Conservation (phyloP, 1,140 invertebrate species). For the Heliconius congener region DNA sequence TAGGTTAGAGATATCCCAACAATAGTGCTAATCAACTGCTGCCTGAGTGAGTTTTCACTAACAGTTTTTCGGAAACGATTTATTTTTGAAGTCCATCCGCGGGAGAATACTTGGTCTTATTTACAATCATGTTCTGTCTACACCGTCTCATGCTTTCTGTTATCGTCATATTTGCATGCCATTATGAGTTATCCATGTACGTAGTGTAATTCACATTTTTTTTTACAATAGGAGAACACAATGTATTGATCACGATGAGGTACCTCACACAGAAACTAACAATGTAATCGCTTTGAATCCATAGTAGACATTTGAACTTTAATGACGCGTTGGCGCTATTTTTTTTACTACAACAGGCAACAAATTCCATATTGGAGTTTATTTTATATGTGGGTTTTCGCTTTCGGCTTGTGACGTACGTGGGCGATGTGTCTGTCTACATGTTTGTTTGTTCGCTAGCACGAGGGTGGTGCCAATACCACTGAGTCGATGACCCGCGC, state of each 20-base stretch:
- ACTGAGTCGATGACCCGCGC: slow-evolving; percentile 95
- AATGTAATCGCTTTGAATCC: slow-evolving; percentile 56
- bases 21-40: slow-evolving; percentile 78
- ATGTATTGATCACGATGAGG: slow-evolving; percentile 58
- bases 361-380: slow-evolving; percentile 60
- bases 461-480: slow-evolving; percentile 93
- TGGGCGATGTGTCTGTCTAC: slow-evolving; percentile 78
- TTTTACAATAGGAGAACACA: slow-evolving; percentile 41
- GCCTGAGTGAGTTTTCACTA: slow-evolving; percentile 80
- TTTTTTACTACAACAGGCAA: slow-evolving; percentile 78
- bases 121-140: slow-evolving; percentile 48
- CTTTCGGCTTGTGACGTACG: slow-evolving; percentile 83
- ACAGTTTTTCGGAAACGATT: slow-evolving; percentile 68
- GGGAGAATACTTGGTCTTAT: slow-evolving; percentile 33
- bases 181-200: slow-evolving; percentile 64
- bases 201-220: slow-evolving; percentile 44
- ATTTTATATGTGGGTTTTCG: slow-evolving; percentile 73
- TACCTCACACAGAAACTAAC: slow-evolving; percentile 67
- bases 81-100: slow-evolving; percentile 80
- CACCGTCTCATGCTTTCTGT: slow-evolving; percentile 72
- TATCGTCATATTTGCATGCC: slow-evolving; percentile 73
- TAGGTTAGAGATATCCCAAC: slow-evolving; percentile 56
- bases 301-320: slow-evolving; percentile 49
- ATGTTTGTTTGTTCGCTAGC: slow-evolving; percentile 86
- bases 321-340: slow-evolving; percentile 68